Evolutionary conservation across 2,797 vertebrate species (phyloP).

Genomic region (Poecilia gillii): DNA sequence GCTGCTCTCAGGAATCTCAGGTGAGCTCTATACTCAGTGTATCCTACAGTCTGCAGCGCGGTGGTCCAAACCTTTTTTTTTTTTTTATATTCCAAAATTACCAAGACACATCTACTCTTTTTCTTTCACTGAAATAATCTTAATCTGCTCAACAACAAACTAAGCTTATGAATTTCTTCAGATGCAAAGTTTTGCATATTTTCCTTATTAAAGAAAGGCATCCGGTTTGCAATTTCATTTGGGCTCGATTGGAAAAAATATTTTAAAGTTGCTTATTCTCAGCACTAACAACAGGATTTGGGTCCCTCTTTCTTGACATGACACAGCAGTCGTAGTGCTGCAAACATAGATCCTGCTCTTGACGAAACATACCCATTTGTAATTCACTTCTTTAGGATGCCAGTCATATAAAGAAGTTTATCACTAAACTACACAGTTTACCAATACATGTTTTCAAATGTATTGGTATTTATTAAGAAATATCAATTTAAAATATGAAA

Average conservation of each 20-base stretch:
- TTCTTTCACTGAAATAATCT: neutral
- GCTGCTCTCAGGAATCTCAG: conserved; percentile 85
- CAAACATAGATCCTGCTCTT: too few species aligned
- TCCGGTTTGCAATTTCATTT: neutral
- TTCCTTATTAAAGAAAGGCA: neutral
- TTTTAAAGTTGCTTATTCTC: neutral
- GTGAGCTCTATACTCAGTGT: conserved; percentile 50
- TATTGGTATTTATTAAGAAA: too few species aligned
- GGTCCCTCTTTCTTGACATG: neutral
- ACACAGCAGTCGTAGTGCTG: too few species aligned
- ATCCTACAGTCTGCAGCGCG: neutral
- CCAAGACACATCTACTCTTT: neutral
- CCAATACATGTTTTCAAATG: too few species aligned
- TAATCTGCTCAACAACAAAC: neutral
- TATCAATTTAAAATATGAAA: too few species aligned
- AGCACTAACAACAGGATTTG: neutral
- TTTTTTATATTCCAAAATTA: neutral
- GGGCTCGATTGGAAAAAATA: neutral
- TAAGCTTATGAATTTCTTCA: neutral
- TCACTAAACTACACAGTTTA: too few species aligned
- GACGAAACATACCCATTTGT: too few species aligned
- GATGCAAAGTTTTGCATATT: neutral
- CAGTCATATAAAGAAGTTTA: too few species aligned
- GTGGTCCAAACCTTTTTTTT: neutral
- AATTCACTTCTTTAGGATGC: too few species aligned